Conservation (phyloP, 2,797 vertebrate genomes). For the Falco concolor region DNA sequence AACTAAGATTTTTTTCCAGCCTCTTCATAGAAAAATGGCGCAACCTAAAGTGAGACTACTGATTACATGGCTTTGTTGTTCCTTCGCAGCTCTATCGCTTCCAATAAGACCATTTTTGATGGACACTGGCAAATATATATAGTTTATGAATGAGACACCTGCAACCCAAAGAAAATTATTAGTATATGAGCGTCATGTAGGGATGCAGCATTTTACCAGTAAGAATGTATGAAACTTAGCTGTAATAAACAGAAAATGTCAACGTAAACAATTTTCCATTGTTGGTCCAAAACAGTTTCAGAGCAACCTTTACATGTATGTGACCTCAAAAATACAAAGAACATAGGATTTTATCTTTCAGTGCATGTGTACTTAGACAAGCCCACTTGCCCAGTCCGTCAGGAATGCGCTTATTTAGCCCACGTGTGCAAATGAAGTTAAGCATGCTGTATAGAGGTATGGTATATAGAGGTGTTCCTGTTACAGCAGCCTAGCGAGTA, state of each 20-base stretch:
- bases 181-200: background rate
- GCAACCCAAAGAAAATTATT: background rate
- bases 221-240: background rate
- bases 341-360: background rate
- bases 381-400: background rate
- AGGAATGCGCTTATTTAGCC: background rate
- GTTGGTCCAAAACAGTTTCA: background rate
- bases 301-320: background rate
- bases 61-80: background rate
- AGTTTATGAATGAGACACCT: background rate
- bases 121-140: constrained; percentile 11
- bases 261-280: background rate
- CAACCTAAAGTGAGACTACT: background rate
- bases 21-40: background rate
- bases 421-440: background rate
- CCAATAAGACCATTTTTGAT: background rate
- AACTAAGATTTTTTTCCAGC: background rate
- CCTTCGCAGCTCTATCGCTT: background rate
- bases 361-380: background rate
- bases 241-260: background rate
- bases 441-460: background rate
- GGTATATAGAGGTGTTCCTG: background rate
- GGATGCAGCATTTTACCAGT: background rate
- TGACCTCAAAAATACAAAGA: background rate
- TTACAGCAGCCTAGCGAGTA: background rate